Evolutionary conservation across 2,113 vertebrate genomes (phyloP).

Genomic region (Chlorodrepanis virens): DNA sequence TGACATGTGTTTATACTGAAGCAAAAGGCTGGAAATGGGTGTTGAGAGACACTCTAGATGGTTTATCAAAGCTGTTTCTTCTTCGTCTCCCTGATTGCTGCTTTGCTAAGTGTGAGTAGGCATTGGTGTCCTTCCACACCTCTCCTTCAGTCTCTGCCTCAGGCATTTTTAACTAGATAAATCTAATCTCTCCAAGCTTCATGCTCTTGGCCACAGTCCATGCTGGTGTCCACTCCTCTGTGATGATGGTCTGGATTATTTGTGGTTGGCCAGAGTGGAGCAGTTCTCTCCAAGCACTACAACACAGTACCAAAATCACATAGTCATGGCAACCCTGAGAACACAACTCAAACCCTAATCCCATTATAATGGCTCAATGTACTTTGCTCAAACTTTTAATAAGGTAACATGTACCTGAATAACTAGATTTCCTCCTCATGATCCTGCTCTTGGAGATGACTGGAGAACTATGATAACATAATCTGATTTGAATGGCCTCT

Average conservation of each 20-base stretch:
- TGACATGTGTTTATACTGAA: not conserved
- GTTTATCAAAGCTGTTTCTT: not conserved
- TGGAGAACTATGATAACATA: constrained; percentile 57
- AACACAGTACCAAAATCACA: constrained; percentile 16
- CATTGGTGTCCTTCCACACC: not conserved
- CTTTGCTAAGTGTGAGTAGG: not conserved
- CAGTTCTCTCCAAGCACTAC: not conserved
- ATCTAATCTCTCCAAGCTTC: constrained; percentile 10
- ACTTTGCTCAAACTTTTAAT: constrained; percentile 68
- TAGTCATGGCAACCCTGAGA: constrained; percentile 28
- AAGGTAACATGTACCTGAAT: constrained; percentile 60
- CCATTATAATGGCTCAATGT: constrained; percentile 39
- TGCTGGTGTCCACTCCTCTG: not conserved
- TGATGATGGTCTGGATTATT: not conserved
- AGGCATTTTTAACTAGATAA: constrained; percentile 22
- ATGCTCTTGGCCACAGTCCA: not conserved
- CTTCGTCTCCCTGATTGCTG: not conserved
- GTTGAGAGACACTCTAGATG: not conserved
- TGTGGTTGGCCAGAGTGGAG: not conserved
- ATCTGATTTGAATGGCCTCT: constrained; percentile 58
- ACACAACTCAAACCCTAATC: constrained; percentile 48
- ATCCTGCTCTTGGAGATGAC: constrained; percentile 37
- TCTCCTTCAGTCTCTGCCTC: not conserved
- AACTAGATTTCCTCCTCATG: constrained; percentile 63
- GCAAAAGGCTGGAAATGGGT: not conserved